These are phyloP conservation scores for Aphelocoma californica DNA, from an alignment of 2,797 vertebrate genomes.

Conservation along the genomic window DNA sequence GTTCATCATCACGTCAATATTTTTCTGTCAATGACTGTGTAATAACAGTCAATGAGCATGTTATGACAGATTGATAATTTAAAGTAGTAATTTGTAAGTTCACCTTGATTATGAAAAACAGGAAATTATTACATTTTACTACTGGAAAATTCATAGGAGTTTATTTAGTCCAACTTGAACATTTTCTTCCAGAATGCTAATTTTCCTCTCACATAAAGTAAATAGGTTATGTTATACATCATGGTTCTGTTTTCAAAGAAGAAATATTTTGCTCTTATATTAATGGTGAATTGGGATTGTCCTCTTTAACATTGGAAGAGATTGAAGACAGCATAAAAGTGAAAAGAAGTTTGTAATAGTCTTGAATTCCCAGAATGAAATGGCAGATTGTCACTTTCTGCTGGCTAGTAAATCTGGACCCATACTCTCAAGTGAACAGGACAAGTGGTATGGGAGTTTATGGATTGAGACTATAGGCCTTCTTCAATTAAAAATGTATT, in stretches of 20 bases:
- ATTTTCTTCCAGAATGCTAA: not conserved
- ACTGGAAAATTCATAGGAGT: not conserved
- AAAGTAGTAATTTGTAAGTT: not conserved
- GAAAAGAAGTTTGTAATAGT: not conserved
- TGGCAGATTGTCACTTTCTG: not conserved
- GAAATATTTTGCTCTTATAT: not conserved
- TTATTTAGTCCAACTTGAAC: not conserved
- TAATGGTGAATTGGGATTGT: not conserved
- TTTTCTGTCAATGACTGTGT: not conserved
- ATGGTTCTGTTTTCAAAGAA: not conserved
- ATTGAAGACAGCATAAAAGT: not conserved
- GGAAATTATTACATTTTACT: not conserved
- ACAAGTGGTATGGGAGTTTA: fast-evolving
- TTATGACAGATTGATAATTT: not conserved
- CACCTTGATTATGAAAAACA: not conserved
- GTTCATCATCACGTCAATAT: not conserved
- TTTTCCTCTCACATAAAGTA: not conserved
- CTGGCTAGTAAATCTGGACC: not conserved
- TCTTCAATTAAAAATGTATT: not conserved
- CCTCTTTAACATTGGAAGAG: not conserved
- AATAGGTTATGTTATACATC: not conserved
- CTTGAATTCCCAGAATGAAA: not conserved
- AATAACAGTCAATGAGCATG: not conserved
- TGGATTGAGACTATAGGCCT: not conserved
- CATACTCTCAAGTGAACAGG: not conserved